These are phyloP conservation scores for Hylia prasina DNA, from an alignment of 2,113 vertebrate species.

Conservation along the genomic window DNA sequence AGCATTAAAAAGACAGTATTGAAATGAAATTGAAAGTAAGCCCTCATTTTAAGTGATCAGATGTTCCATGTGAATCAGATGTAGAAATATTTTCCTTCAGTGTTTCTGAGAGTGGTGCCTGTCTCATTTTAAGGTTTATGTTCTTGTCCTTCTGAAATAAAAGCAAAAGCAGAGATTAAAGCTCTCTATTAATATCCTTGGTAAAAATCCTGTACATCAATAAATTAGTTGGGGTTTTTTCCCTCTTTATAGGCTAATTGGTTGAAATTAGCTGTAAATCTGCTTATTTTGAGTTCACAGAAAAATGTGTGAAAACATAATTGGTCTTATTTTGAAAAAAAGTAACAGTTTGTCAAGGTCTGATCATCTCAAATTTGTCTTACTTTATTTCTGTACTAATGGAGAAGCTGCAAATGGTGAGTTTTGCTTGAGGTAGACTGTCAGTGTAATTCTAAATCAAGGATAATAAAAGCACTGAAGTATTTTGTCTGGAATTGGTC, in stretches of 20 bases:
- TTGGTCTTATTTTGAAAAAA: background rate
- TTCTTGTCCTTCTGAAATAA: background rate
- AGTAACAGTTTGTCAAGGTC: background rate
- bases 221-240: background rate
- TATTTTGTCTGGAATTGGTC: background rate
- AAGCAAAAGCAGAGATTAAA: background rate
- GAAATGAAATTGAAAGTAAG: background rate
- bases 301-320: background rate
- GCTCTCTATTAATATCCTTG: background rate
- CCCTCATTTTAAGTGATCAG: background rate
- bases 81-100: background rate
- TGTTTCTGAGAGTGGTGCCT: background rate
- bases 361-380: background rate
- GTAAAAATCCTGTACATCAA: background rate
- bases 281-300: background rate
- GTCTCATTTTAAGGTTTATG: background rate
- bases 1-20: background rate
- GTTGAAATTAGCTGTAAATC: background rate
- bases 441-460: background rate
- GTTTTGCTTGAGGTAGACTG: background rate
- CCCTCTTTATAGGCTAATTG: background rate
- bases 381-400: background rate
- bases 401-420: background rate
- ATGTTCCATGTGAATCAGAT: background rate
- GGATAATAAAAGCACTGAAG: background rate